Conservation (phyloP, 2,797 vertebrate genomes). For the Anabas testudineus region DNA sequence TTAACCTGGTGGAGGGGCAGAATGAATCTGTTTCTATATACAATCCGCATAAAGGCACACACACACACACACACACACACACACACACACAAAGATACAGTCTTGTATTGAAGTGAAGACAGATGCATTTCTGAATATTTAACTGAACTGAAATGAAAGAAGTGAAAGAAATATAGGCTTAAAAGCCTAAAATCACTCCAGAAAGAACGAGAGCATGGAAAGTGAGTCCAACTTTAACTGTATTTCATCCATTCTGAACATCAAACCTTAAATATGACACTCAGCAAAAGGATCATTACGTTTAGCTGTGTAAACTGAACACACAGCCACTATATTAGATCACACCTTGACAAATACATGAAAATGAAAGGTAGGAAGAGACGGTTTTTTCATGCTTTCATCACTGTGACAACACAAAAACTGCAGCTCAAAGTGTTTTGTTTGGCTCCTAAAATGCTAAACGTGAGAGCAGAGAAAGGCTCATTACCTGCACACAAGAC, state of each 20-base stretch:
- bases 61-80: neutral
- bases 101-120: conserved; percentile 1
- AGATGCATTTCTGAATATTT: conserved; percentile 21
- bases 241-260: conserved; percentile 9
- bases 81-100: neutral
- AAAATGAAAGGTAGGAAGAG: conserved; percentile 14
- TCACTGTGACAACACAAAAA: neutral
- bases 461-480: neutral
- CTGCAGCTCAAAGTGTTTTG: conserved; percentile 9
- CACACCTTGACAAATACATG: neutral
- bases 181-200: conserved; percentile 3
- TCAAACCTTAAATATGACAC: conserved; percentile 24
- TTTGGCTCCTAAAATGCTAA: conserved; percentile 6
- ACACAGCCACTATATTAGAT: conserved; percentile 16
- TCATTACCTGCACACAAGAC: neutral
- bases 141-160: conserved; percentile 1
- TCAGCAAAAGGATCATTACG: conserved; percentile 8
- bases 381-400: too few relatives aligned
- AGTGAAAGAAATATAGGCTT: neutral
- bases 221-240: neutral
- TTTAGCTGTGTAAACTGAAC: conserved; percentile 7
- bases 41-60: neutral
- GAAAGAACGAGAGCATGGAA: neutral
- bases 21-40: conserved; percentile 31
- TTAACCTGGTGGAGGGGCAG: conserved; percentile 40